A percentile compares a stretch with the other conserved stretches of the same genome.
Conservation (phyloP, 2,797 vertebrate genomes). For the Sebastes alutus region DNA sequence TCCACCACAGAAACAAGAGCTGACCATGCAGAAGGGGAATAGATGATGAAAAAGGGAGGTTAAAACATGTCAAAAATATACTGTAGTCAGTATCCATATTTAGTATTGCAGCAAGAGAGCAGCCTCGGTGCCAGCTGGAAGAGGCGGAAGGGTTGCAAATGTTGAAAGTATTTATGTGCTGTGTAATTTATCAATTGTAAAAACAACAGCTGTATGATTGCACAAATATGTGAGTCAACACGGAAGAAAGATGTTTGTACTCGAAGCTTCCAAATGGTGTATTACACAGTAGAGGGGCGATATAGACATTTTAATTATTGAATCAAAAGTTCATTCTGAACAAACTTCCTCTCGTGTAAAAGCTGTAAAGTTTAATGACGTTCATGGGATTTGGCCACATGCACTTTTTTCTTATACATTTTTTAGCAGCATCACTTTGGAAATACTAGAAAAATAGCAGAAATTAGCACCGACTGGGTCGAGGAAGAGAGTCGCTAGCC, state of each 20-base stretch:
- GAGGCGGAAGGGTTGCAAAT: conserved; percentile 13
- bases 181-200: background rate
- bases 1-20: too few relatives aligned
- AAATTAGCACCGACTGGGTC: conserved; percentile 12
- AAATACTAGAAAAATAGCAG: background rate
- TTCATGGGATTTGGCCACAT: background rate
- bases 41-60: background rate
- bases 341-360: background rate
- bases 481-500: background rate
- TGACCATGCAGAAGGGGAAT: background rate
- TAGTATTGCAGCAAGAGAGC: background rate
- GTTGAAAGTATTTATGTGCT: background rate
- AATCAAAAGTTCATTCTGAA: background rate
- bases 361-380: background rate
- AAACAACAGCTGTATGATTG: background rate
- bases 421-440: background rate
- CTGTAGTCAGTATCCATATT: background rate
- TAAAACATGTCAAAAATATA: background rate
- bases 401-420: background rate
- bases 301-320: background rate
- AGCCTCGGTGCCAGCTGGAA: background rate
- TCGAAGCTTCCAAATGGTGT: background rate
- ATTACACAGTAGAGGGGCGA: background rate
- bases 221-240: background rate
- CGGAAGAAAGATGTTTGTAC: background rate